These are phyloP conservation scores for Catostylus mosaicus DNA, from an alignment of 30 jellyfish, hydroid and myxozoan species.

Conservation along the genomic window DNA sequence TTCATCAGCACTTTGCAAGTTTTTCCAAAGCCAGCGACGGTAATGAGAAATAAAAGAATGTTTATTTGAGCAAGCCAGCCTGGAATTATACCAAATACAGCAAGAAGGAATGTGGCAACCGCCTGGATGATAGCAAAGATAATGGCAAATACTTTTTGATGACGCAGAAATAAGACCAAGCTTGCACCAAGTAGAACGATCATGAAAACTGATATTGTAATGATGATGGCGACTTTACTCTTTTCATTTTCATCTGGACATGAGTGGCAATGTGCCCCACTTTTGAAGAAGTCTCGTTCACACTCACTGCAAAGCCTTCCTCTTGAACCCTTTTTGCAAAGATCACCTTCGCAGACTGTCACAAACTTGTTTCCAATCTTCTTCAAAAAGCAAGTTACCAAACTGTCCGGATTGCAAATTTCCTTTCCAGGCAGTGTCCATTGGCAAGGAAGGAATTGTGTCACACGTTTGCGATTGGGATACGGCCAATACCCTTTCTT, in stretches of 20 bases:
- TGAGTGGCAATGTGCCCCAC: conserved; percentile 26
- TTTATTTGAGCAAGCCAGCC: conserved; percentile 68
- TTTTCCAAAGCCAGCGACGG: conserved; percentile 63
- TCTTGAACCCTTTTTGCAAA: conserved; percentile 46
- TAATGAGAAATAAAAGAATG: conserved; percentile 16
- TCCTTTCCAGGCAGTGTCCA: conserved; percentile 59
- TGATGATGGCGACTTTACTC: background rate
- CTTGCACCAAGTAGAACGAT: conserved; percentile 13
- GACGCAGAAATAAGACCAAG: conserved; percentile 12
- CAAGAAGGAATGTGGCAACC: conserved; percentile 33
- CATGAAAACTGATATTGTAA: background rate
- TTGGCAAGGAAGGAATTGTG: conserved; percentile 36
- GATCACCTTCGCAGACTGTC: conserved; percentile 21
- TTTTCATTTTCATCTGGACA: conserved; percentile 18
- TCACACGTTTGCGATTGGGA: conserved; percentile 7
- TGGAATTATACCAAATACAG: conserved; percentile 43
- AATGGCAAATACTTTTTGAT: conserved; percentile 14
- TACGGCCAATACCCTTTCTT: conserved; percentile 63
- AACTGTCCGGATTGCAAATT: conserved; percentile 33
- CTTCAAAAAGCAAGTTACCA: conserved; percentile 12
- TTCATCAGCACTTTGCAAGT: conserved; percentile 60
- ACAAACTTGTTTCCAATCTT: background rate
- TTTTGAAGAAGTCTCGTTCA: conserved; percentile 37
- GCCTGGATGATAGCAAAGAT: conserved; percentile 44
- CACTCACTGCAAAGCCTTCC: conserved; percentile 61